phyloP scores from a whole-genome alignment of 2,113 vertebrate species.

The Ciconia boyciana region DNA sequence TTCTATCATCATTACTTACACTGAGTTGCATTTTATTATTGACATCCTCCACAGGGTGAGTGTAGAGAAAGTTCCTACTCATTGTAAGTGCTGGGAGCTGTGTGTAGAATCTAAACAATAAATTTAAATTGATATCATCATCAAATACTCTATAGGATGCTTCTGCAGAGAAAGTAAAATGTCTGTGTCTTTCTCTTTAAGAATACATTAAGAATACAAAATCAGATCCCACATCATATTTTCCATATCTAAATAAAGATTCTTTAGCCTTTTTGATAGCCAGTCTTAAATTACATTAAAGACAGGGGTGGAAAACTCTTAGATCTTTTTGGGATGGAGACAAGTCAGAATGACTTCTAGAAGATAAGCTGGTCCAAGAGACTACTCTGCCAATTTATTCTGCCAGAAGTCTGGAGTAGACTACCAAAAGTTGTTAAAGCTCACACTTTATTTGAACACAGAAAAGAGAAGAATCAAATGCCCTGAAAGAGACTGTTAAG shows the following conservation, averaged over 20 bases:
- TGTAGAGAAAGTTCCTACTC: background rate
- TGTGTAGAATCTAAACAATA: background rate
- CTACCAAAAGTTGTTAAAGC: rapidly evolving
- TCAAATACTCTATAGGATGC: background rate
- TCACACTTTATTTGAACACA: background rate
- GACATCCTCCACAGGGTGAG: background rate
- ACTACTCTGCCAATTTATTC: background rate
- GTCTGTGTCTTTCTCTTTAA: background rate
- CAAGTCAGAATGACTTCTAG: background rate
- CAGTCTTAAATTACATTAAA: background rate
- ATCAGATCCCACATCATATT: background rate
- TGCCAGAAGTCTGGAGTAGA: background rate
- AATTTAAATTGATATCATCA: background rate
- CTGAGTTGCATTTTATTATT: background rate
- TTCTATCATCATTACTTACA: background rate
- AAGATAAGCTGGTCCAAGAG: background rate
- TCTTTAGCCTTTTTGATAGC: background rate
- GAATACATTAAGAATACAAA: background rate
- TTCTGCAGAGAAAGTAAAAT: background rate
- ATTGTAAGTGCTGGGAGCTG: background rate
- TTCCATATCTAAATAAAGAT: background rate
- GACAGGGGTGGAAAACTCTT: background rate
- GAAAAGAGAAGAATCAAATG: background rate
- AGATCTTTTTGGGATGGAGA: background rate
- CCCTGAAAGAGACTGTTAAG: background rate